Base-by-base conservation (phyloP, 2,113 vertebrate genomes). In the Cavia aperea region DNA sequence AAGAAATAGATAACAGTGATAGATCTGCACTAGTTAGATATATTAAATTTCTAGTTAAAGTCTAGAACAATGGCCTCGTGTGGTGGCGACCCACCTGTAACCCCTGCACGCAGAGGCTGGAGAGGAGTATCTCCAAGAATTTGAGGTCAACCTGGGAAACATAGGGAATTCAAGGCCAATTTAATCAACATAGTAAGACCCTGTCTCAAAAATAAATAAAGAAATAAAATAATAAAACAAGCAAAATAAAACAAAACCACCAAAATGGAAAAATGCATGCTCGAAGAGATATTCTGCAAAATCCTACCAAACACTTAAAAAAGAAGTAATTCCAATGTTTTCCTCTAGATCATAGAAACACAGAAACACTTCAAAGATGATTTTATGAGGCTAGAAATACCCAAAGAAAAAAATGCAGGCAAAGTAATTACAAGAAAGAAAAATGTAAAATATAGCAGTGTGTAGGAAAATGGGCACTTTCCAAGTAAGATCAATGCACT, bases 1-100 rank as follows among this genome's bases (percentile, higher is more conserved):
- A 78, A 62, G 66, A 82, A 84, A 58, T 13, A 92, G 2, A 16
- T 70, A 86, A 51, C 5, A n/a, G 31, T 66, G 79, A 49, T 24
- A 83, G 7, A 56, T 73, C 4, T 19, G 19, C 15, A 91, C n/a
- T 6, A 23, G 54, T 33, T 81, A 68, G 13, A 51, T 18, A 89
- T 91, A 82, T 58, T 86, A 4, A 88, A 86, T 39, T 88, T 83
- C 26, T 82, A 86, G 26, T 77, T 58, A 81, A 86, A 92, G 39
- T 70, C 16, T 24, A 82, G 62, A 14, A 81, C 90, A 85, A 88
- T 60, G 60, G n/a, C 31, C 31, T 33, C 31, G 14, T 29, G 31
- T 31, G 31, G 65, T 33, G 31, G 14, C 65, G 39, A 66, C 31
- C 33, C 31, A 1, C 65, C 65, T 36, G 31, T 39, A 39, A 39